Percentiles rank a stretch among this genome's conserved stretches.
Conservation (phyloP, 1,140 invertebrate genomes). For the Araneus ventricosus region DNA sequence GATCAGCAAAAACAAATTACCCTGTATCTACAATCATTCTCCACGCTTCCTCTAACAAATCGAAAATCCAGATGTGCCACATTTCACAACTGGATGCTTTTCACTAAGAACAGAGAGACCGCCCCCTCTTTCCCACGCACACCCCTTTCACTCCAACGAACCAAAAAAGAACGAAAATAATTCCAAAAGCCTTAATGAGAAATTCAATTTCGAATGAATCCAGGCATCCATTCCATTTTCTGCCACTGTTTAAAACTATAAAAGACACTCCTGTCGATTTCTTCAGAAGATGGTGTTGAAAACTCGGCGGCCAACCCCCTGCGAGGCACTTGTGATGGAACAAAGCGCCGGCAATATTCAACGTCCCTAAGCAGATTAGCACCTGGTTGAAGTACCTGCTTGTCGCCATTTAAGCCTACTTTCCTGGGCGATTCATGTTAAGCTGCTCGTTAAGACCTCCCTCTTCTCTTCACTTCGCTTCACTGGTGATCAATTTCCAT, state of each 20-base stretch:
- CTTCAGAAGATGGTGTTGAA: background rate
- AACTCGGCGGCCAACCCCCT: background rate
- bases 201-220: slow-evolving; percentile 64
- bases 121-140: background rate
- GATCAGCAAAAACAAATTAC: background rate
- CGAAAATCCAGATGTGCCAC: background rate
- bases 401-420: slow-evolving; percentile 69
- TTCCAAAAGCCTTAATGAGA: slow-evolving; percentile 44
- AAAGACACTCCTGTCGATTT: background rate
- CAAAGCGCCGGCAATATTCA: slow-evolving; percentile 46
- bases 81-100: background rate
- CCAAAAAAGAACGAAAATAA: slow-evolving; percentile 27
- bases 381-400: slow-evolving; percentile 65
- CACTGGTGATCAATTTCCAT: slow-evolving; percentile 44
- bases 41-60: background rate
- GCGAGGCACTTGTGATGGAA: slow-evolving; percentile 14
- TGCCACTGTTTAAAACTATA: background rate
- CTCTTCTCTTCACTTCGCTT: slow-evolving; percentile 50
- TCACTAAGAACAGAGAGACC: background rate
- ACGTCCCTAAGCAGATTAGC: slow-evolving; percentile 57
- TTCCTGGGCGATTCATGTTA: slow-evolving; percentile 63
- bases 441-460: slow-evolving; percentile 65
- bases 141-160: background rate
- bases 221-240: background rate
- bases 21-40: background rate